Percentiles rank a stretch among this genome's conserved stretches.
Evolutionary conservation across 2,797 vertebrate species (phyloP).

Genomic region (Acropternis orthonyx): DNA sequence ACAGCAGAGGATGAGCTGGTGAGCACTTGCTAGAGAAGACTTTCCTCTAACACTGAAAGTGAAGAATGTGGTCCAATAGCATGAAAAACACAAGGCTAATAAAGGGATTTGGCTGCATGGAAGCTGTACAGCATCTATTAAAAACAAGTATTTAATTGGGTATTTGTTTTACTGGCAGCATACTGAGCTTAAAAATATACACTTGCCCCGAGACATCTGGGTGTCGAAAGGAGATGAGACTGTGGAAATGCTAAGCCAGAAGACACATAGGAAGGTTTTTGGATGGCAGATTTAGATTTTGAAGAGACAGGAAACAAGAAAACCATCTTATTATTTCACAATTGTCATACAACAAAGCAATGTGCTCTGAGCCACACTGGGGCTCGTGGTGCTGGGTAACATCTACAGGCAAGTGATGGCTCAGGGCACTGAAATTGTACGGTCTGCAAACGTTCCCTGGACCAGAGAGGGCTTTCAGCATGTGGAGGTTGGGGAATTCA

Average conservation of each 20-base stretch:
- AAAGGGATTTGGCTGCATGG: background rate
- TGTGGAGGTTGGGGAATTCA: background rate
- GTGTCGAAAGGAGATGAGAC: background rate
- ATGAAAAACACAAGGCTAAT: background rate
- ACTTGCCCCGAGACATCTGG: background rate
- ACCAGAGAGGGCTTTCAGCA: background rate
- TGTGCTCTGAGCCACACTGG: background rate
- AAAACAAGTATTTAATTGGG: background rate
- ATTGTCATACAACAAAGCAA: background rate
- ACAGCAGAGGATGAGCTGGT: background rate
- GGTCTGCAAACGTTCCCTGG: background rate
- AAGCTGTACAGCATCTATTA: background rate
- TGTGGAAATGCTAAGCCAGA: background rate
- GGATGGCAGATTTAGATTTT: background rate
- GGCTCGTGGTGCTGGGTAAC: background rate
- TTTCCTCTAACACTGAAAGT: background rate
- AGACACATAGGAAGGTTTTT: background rate
- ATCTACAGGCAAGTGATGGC: background rate
- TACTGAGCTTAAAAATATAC: background rate
- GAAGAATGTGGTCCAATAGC: background rate
- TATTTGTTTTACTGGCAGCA: constrained; percentile 10
- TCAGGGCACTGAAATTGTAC: background rate
- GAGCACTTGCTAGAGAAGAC: background rate
- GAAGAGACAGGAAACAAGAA: background rate
- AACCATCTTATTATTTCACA: background rate